These are phyloP conservation scores for Columbina picui DNA, from an alignment of 2,113 vertebrate genomes.

Conservation along the genomic window DNA sequence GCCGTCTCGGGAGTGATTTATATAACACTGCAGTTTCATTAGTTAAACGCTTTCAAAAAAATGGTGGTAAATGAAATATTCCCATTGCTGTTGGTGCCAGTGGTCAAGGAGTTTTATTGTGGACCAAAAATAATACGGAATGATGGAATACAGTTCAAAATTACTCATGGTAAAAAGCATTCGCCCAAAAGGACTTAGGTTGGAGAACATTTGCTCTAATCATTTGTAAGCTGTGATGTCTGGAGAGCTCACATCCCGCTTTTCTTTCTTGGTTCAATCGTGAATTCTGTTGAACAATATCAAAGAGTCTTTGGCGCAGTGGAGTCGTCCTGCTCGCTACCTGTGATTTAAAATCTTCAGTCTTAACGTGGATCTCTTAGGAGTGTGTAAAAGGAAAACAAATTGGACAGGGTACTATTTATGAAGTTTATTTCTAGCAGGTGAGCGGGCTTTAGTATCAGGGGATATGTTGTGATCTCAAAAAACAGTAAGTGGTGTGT, in stretches of 20 bases:
- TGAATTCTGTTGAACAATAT: neutral
- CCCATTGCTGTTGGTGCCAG: neutral
- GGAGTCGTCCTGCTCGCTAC: neutral
- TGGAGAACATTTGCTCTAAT: neutral
- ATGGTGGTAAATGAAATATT: neutral
- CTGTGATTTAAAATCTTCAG: neutral
- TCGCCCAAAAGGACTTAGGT: neutral
- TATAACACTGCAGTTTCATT: neutral
- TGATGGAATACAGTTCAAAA: neutral
- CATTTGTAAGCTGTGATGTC: accelerated
- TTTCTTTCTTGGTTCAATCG: neutral
- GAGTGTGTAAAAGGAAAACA: neutral
- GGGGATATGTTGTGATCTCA: neutral
- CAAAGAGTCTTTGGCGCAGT: neutral
- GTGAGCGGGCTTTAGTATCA: neutral
- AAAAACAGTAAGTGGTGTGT: neutral
- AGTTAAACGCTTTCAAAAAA: neutral
- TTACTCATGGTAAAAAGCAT: neutral
- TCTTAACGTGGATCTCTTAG: neutral
- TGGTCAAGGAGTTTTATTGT: neutral
- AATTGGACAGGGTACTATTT: neutral
- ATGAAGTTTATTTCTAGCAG: neutral
- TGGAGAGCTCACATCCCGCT: neutral
- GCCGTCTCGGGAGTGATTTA: neutral
- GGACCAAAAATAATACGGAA: neutral